Base-by-base conservation (phyloP, 2,888 invertebrate genomes). In the Drosophila histrio region DNA sequence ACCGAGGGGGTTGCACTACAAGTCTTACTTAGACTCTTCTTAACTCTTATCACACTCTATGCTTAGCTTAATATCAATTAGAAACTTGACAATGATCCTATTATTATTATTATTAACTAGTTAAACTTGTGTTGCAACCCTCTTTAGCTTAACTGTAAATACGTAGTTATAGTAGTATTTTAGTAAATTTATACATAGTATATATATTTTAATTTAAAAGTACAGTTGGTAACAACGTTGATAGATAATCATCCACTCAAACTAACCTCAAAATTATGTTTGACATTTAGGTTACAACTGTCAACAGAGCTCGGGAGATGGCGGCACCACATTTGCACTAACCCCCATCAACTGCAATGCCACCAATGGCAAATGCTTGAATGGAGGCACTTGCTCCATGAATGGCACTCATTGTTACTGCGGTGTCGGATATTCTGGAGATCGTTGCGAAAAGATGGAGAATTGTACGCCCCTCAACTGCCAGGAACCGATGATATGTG, bases 351-450 rank as follows among this genome's bases (percentile, higher is more conserved):
- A 78, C 38, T 89, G 90, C 19, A 78, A 86, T 57, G 81, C 81
- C 28, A 90, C 90, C 22, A 84, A 83, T 52, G 92, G 91, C 52
- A 89, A 89, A 53, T 92, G 92, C 58, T 44, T 90, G 7, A 92
- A 92, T 56, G 91, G 92, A 5, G 92, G 92, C 46, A 91, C 91
- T 34, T 92, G 92, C 74, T 89, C 90, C 9, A 77, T 89, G 69
- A 91, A 91, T 59, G 90, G 90, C 30, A 90, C 91, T 3, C 90
- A 90, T 43, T 92, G 92, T 54, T 90, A 91, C 36, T 92, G 92
- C 54, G 77, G 90, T 5, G 68, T 79, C 0, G 92, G 92, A 9
- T 91, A 86, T 65, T 90, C 90, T 3, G 92, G 92, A 0, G 87
- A 89, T 52, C 87, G 88, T 5, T 92, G 92, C 65, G 92, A 92